A percentile compares a stretch with the other conserved stretches of the same genome.
phyloP scores from a whole-genome alignment of 2,797 vertebrate species.

The Macroramphosus scolopax region DNA sequence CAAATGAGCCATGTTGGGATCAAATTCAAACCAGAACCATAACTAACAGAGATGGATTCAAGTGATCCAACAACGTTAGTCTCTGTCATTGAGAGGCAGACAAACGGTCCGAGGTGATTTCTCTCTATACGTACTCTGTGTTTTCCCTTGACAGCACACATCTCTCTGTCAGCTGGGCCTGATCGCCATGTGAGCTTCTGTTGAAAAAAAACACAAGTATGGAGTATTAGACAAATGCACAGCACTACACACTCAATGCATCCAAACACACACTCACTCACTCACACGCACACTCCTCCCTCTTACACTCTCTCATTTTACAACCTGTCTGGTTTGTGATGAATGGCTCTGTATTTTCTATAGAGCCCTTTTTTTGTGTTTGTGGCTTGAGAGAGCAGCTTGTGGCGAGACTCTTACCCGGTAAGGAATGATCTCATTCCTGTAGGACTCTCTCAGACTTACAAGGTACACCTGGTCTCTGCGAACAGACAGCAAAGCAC shows the following conservation, averaged over 20 bases:
- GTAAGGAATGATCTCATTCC: conserved; percentile 94
- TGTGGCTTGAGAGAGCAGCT: conserved; percentile 46
- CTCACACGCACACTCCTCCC: conserved; percentile 16
- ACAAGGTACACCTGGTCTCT: conserved; percentile 99
- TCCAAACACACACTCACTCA: neutral
- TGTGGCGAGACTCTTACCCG: conserved; percentile 82
- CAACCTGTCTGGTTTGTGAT: conserved; percentile 59
- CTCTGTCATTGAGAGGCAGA: too few relatives aligned
- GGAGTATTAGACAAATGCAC: conserved; percentile 36
- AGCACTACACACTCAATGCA: conserved; percentile 1
- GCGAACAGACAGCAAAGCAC: conserved; percentile 50
- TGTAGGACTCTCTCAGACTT: conserved; percentile 93
- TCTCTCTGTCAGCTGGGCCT: conserved; percentile 90
- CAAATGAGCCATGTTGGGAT: too few relatives aligned
- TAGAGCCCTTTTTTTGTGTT: conserved; percentile 44
- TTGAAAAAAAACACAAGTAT: conserved; percentile 20
- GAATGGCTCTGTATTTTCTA: conserved; percentile 55
- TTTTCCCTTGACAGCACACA: conserved; percentile 98
- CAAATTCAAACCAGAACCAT: too few relatives aligned
- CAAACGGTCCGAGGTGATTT: conserved; percentile 1
- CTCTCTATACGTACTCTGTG: conserved; percentile 84
- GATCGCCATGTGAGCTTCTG: conserved; percentile 98
- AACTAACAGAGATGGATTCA: too few relatives aligned
- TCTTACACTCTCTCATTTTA: conserved; percentile 61
- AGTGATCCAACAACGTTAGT: too few relatives aligned